Base-by-base conservation (phyloP, 2,888 invertebrate genomes). In the Ophion costatus region DNA sequence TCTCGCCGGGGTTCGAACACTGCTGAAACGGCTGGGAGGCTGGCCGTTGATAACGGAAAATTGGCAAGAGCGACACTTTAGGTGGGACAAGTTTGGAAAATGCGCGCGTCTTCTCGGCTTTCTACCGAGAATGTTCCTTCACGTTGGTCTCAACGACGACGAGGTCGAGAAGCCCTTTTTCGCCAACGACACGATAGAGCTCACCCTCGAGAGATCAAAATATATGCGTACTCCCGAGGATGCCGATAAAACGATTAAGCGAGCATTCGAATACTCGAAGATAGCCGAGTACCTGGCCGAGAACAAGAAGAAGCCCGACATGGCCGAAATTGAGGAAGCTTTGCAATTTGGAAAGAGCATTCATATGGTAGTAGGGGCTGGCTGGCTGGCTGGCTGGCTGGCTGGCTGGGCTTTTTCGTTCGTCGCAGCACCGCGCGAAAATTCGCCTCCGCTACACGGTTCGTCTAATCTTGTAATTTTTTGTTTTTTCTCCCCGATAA, bases 31-130 rank as follows among this genome's bases (percentile, higher is more conserved):
- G 77, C 77, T 87, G 64, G 88, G 88, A 24, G 86, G 86, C 17
- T 88, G 88, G 88, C 88, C 88, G 22, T 69, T 88, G 74, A 84
- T 87, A 61, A 86, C 78, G 51, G 73, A 84, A 57, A 59, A 42
- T n/a, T 87, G 88, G 88, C 82, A 88, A 24, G 86, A 84, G 17
- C 59, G 75, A 51, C 77, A 86, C 42, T 88, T 88, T 67, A 85
- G 82, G 71, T 87, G 88, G 88, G 84, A 82, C 6, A 88, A 88
- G 80, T 88, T 88, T 66, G 79, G 86, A 81, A 88, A 85, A 77
- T 86, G 83, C 67, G 84, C 88, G 10, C 85, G 88, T 56, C 74
- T 82, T 45, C 70, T 88, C 17, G 88, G 88, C 64, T 88, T 88
- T 76, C 59, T 88, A 59, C 87, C 88, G 66, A 80, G 85, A 70